Percentiles rank a stretch among this genome's conserved stretches.
Conservation (phyloP, 2,113 vertebrate species). For the Limnothrissa miodon region DNA sequence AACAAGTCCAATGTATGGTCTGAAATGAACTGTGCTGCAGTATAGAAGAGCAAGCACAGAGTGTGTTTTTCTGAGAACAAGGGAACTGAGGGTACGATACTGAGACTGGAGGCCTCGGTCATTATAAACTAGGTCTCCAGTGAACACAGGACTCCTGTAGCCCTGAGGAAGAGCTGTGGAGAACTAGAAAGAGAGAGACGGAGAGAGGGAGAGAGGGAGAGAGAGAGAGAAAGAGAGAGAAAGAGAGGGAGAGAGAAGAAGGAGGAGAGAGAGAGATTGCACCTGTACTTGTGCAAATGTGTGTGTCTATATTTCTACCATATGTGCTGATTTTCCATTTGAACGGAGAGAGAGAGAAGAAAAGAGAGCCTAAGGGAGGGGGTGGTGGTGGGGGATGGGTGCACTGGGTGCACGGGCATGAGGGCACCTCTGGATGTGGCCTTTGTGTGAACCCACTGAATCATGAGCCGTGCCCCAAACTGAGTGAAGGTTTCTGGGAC, state of each 20-base stretch:
- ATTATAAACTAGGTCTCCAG: not conserved
- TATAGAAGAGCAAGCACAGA: not conserved
- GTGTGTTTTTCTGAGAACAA: not conserved
- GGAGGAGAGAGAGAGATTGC: not conserved
- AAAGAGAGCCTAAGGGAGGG: not conserved
- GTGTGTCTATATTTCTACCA: no score
- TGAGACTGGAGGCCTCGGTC: not conserved
- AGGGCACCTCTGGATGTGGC: not conserved
- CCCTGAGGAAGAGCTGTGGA: not conserved
- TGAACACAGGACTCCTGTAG: not conserved
- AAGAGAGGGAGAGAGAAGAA: not conserved
- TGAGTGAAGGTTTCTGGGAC: not conserved
- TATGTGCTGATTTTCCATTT: no score
- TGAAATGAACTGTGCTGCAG: not conserved
- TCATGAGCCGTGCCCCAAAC: not conserved
- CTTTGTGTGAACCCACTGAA: not conserved
- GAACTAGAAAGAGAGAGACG: not conserved
- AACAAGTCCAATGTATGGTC: not conserved
- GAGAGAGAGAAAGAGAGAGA: conserved; percentile 8
- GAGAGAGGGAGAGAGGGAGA: not conserved
- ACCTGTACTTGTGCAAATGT: no score
- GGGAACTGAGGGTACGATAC: not conserved
- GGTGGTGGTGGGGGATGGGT: not conserved
- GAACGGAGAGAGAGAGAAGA: not conserved
- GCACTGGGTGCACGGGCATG: not conserved